These are phyloP conservation scores for Anthophora plumipes DNA, from an alignment of 2,888 invertebrate species.

Conservation along the genomic window DNA sequence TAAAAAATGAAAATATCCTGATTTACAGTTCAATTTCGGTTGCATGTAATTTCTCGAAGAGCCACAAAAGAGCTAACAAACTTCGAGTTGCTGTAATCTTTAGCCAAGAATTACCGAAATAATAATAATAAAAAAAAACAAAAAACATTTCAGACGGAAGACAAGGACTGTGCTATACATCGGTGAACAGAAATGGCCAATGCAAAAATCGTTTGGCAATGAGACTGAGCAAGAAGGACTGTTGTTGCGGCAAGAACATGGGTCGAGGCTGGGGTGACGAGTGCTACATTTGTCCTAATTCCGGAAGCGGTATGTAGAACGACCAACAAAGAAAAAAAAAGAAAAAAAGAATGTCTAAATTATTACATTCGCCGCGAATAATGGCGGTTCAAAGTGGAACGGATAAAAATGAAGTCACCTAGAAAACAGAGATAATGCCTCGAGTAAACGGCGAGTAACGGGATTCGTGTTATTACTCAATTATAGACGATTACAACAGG, in stretches of 20 bases:
- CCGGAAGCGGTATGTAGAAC: slow-evolving; percentile 85
- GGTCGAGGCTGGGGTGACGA: slow-evolving; percentile 93
- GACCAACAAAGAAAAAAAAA: not conserved
- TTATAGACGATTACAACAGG: slow-evolving; percentile 87
- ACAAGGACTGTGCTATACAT: slow-evolving; percentile 91
- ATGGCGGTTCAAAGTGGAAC: not conserved
- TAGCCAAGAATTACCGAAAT: no score
- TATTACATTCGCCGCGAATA: not conserved
- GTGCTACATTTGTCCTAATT: slow-evolving; percentile 91
- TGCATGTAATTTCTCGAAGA: no score
- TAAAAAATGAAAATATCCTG: no score
- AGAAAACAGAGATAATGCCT: slow-evolving; percentile 11
- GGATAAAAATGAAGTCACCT: not conserved
- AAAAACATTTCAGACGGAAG: slow-evolving; percentile 88
- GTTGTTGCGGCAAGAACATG: slow-evolving; percentile 94
- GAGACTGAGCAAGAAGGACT: slow-evolving; percentile 91
- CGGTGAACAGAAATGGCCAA: slow-evolving; percentile 88
- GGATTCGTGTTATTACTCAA: slow-evolving; percentile 58
- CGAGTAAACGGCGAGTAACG: slow-evolving; percentile 41
- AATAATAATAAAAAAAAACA: slow-evolving; percentile 6
- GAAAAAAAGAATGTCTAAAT: not conserved
- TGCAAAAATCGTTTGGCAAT: slow-evolving; percentile 90
- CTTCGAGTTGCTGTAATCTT: no score
- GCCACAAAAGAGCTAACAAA: no score
- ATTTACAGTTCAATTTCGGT: no score